A percentile compares a stretch with the other conserved stretches of the same genome.
Conservation (phyloP, 2,113 vertebrate species). For the Galeopterus variegatus region DNA sequence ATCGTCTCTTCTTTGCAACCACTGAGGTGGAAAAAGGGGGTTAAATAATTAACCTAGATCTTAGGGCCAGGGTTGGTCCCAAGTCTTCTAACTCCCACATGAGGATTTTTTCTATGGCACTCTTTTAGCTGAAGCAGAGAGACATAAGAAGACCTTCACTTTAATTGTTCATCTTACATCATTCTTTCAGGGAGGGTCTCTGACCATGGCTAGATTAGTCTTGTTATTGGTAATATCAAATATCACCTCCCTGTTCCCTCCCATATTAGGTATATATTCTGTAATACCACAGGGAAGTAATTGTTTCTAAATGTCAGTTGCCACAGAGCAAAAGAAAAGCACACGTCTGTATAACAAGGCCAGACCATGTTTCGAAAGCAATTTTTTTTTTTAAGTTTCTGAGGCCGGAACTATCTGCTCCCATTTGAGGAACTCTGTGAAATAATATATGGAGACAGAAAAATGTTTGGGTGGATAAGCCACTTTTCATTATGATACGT, state of each 20-base stretch:
- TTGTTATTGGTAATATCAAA: neutral
- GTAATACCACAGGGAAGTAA: neutral
- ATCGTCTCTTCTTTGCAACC: neutral
- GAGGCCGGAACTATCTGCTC: neutral
- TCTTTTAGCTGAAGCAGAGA: neutral
- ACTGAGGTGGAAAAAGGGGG: neutral
- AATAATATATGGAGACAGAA: neutral
- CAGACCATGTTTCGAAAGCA: neutral
- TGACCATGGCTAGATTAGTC: neutral
- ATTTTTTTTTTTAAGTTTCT: neutral
- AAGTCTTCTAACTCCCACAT: neutral
- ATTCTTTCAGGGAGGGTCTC: neutral
- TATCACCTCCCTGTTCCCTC: neutral
- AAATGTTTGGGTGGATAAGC: neutral
- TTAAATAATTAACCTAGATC: neutral
- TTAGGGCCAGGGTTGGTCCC: neutral
- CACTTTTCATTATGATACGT: neutral
- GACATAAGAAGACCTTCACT: neutral
- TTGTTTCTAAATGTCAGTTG: neutral
- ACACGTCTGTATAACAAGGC: neutral
- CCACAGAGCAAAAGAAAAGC: neutral
- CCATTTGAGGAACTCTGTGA: neutral
- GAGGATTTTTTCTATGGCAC: neutral
- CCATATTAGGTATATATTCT: neutral
- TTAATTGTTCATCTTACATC: neutral